Base-by-base conservation (phyloP, 2,113 vertebrate species). In the Sebastes schlegelii region DNA sequence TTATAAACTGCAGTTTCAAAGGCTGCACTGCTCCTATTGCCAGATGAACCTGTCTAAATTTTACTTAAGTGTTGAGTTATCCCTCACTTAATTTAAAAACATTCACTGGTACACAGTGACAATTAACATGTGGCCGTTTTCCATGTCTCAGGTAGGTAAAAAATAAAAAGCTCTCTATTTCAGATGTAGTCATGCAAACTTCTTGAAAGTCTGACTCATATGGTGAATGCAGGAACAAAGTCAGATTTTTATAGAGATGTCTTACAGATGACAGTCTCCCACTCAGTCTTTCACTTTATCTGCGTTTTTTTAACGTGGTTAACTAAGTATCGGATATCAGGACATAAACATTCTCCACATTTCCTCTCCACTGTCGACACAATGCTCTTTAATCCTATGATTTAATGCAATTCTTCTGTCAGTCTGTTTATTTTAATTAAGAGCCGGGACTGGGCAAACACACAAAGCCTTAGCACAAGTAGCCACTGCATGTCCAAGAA, bases 141-240 rank as follows among this genome's bases (percentile, higher is more conserved):
- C 8, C 19, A n/a, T 21, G 13, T 60, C 40, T 42, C 19, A 21
- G 10, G 34, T 34, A 34, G 19, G 19, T 43, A 14, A 48, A 46
- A 52, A 11, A 74, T 57, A 34, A 72, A 17, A 80, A 43, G 2
- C 9, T 34, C 21, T 46, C 52, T 34, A 48, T 68, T 80, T 78
- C 8, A 5, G 54, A 55, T 58, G 57, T 14, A 43, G 46, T 68
- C 52, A 60, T 69, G 40, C n/a, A 46, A 64, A 84, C 11, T 66
- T 80, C 65, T 74, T 8, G 54, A 42, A 78, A 45, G 14, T 66
- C 76, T 83, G 74, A 84, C 55, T 85, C 81, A 65, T 26, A 19
- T n/a, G 26, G 34, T 26, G 42, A 63, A 79, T 8, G 4, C 19
- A 74, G 74, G 51, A 42, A 79, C 57, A 2, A 68, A 77, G 48